These are phyloP conservation scores for Brachylomia viminalis DNA, from an alignment of 2,888 invertebrate species.

Conservation along the genomic window DNA sequence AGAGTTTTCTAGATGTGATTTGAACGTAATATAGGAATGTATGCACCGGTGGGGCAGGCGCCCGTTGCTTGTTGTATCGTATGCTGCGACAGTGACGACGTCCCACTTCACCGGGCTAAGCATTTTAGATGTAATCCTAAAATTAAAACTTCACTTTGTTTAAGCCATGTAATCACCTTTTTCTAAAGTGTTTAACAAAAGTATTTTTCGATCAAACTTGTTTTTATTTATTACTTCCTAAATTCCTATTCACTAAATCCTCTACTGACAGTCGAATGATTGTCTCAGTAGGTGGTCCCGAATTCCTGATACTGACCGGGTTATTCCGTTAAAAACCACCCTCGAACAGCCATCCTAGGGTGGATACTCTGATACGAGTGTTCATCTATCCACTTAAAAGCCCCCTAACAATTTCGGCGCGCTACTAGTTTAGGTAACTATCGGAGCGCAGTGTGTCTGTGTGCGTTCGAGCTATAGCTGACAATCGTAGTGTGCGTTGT, in stretches of 20 bases:
- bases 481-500: too few relatives aligned
- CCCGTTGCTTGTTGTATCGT: slow-evolving; percentile 3
- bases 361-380: too few relatives aligned
- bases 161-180: slow-evolving; percentile 79
- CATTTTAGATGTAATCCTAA: slow-evolving; percentile 65
- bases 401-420: too few relatives aligned
- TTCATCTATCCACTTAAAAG: too few relatives aligned
- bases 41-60: slow-evolving; percentile 46
- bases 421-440: too few relatives aligned
- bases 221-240: slow-evolving; percentile 47
- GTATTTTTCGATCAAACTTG: slow-evolving; percentile 75
- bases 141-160: slow-evolving; percentile 71
- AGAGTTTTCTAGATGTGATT: slow-evolving; percentile 76
- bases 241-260: not conserved
- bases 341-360: too few relatives aligned
- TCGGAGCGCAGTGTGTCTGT: too few relatives aligned
- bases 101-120: slow-evolving; percentile 49
- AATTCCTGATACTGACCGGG: not conserved
- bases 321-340: too few relatives aligned
- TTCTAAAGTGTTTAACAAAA: slow-evolving; percentile 80
- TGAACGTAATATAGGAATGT: slow-evolving; percentile 73
- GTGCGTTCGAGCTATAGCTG: too few relatives aligned
- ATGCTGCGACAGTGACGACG: slow-evolving; percentile 12
- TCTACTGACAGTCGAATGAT: not conserved
- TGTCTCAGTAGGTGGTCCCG: not conserved